Conservation (phyloP, 2,888 invertebrate genomes). For the Scaptodrosophila latifasciaeformis region DNA sequence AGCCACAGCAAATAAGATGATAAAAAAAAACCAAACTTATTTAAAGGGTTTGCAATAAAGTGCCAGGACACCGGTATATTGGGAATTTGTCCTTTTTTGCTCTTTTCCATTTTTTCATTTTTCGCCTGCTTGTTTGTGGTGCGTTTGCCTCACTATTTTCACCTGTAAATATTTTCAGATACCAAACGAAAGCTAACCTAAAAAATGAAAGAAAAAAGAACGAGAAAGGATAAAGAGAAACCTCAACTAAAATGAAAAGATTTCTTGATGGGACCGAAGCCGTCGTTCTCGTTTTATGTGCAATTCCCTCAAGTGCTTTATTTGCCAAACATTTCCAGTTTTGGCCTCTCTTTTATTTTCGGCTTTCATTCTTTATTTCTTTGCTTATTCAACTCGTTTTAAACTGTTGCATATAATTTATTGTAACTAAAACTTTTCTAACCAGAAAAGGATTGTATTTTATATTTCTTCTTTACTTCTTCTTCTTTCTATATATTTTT, state of each 20-base stretch:
- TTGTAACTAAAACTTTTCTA: slow-evolving; percentile 60
- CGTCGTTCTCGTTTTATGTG: slow-evolving; percentile 44
- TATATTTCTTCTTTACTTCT: slow-evolving; percentile 8
- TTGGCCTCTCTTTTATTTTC: slow-evolving; percentile 20
- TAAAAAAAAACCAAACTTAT: slow-evolving; percentile 48
- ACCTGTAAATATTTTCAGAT: slow-evolving; percentile 55
- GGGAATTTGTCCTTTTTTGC: slow-evolving; percentile 56
- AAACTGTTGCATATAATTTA: slow-evolving; percentile 67
- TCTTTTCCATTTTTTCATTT: too few relatives aligned
- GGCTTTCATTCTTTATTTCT: slow-evolving; percentile 5
- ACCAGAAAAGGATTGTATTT: slow-evolving; percentile 18
- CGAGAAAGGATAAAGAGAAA: background rate
- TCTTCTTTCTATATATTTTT: slow-evolving; percentile 4
- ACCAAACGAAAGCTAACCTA: too few relatives aligned
- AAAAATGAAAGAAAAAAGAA: too few relatives aligned
- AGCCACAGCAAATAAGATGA: slow-evolving; percentile 35
- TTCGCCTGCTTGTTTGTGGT: too few relatives aligned
- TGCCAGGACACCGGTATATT: slow-evolving; percentile 52
- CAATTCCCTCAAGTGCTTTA: slow-evolving; percentile 67
- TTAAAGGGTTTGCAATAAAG: slow-evolving; percentile 68
- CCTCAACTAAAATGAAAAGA: slow-evolving; percentile 58
- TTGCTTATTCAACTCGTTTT: slow-evolving; percentile 29
- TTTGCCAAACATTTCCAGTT: slow-evolving; percentile 50
- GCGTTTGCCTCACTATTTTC: too few relatives aligned
- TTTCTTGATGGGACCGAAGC: slow-evolving; percentile 22